phyloP scores from a whole-genome alignment of 2,888 invertebrate species.

The Anagyrus pseudococci region DNA sequence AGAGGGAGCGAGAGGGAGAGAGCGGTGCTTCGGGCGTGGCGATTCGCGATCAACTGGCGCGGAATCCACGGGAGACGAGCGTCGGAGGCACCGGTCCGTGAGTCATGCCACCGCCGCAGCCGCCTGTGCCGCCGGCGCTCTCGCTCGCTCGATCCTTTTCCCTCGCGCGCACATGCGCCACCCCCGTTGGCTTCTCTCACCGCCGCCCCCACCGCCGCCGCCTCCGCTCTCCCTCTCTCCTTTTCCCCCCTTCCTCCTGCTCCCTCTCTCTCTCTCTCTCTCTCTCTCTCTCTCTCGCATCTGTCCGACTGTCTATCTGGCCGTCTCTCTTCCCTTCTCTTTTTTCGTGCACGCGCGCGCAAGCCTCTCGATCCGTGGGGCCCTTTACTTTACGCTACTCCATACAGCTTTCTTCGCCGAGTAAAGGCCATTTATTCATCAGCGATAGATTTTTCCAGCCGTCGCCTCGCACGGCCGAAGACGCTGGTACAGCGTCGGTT shows the following conservation, averaged over 20 bases:
- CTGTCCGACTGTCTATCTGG: no score
- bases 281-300: background rate
- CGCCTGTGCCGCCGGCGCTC: conserved; percentile 12
- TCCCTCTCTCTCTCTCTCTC: no score
- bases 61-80: conserved; percentile 44
- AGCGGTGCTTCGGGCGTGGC: conserved; percentile 58
- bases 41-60: conserved; percentile 60
- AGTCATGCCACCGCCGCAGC: conserved; percentile 55
- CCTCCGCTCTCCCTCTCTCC: conserved; percentile 3
- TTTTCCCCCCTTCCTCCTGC: no score
- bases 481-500: no score
- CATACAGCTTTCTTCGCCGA: no score
- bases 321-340: background rate
- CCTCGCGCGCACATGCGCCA: conserved; percentile 8
- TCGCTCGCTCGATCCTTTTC: conserved; percentile 11
- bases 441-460: no score
- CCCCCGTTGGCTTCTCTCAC: conserved; percentile 15
- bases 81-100: conserved; percentile 52
- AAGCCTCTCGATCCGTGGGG: background rate
- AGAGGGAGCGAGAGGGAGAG: background rate
- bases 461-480: no score
- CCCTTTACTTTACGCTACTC: background rate
- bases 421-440: no score
- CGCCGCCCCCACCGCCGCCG: conserved; percentile 15
- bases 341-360: conserved; percentile 8